These are phyloP conservation scores for Caenorhabditis macrosperma DNA, from an alignment of 2,888 invertebrate genomes.

Conservation along the genomic window DNA sequence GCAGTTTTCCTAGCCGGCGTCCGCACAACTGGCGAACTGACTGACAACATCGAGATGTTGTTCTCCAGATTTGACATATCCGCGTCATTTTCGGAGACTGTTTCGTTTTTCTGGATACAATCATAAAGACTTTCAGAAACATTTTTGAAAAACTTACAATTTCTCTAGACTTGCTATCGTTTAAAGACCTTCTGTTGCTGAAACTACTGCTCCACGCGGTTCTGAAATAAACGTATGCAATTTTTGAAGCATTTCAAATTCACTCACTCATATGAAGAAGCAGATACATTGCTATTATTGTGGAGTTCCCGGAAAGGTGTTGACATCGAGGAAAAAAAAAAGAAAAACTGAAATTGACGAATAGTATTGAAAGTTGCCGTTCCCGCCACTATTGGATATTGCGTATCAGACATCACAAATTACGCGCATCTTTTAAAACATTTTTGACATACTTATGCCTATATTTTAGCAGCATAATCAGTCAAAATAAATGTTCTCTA, in stretches of 20 bases:
- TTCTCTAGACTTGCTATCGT: neutral
- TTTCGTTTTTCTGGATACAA: slow-evolving; percentile 31
- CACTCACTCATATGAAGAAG: slow-evolving; percentile 47
- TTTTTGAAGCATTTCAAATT: neutral
- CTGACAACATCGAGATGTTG: slow-evolving; percentile 56
- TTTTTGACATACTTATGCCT: no score
- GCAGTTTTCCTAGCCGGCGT: slow-evolving; percentile 7
- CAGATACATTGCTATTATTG: slow-evolving; percentile 45
- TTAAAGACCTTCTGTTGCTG: slow-evolving; percentile 8
- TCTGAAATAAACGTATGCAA: neutral
- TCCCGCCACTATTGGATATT: no score
- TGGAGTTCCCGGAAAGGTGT: slow-evolving; percentile 31
- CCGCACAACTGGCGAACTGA: slow-evolving; percentile 23
- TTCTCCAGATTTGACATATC: slow-evolving; percentile 48
- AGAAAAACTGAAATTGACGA: neutral
- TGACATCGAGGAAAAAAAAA: slow-evolving; percentile 10
- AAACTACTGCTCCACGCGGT: slow-evolving; percentile 53
- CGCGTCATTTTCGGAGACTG: slow-evolving; percentile 14
- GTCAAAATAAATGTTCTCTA: no score
- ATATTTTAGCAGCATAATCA: no score
- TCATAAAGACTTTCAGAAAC: neutral
- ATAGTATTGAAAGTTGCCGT: no score
- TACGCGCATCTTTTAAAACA: no score
- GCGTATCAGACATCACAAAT: slow-evolving; percentile 19
- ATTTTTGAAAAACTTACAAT: slow-evolving; percentile 10